A percentile compares a stretch with the other conserved stretches of the same genome.
phyloP scores from a whole-genome alignment of 2,888 invertebrate species.

The Ornithoptera priamus region DNA sequence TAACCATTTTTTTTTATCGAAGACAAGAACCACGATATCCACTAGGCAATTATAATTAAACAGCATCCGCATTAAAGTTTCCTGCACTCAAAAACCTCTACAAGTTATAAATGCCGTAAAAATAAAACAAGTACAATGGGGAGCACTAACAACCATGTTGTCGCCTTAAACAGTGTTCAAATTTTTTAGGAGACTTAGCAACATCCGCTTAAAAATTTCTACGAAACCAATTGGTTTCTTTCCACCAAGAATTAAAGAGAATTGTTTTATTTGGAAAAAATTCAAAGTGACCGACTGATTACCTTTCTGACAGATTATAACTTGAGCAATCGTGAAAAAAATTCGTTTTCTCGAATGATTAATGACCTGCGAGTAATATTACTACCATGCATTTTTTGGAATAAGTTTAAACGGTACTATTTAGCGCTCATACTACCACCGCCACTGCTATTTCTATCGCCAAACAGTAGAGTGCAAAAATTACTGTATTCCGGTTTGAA shows the following conservation, averaged over 20 bases:
- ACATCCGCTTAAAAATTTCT: neutral
- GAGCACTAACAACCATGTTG: slow-evolving; percentile 1
- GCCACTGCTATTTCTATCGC: no score
- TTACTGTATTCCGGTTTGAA: no score
- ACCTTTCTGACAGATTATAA: neutral
- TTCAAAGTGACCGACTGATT: neutral
- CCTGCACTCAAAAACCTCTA: neutral
- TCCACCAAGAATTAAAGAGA: no score
- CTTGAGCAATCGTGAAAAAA: neutral
- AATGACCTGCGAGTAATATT: neutral
- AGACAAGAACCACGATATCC: no score
- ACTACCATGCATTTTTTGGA: no score
- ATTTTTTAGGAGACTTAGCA: neutral
- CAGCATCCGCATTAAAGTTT: neutral
- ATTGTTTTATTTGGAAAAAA: neutral
- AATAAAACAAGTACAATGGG: slow-evolving; percentile 10
- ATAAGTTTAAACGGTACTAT: no score
- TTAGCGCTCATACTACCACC: no score
- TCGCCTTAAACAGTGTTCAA: neutral
- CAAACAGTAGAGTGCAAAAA: no score
- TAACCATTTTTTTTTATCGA: no score
- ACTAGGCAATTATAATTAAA: no score
- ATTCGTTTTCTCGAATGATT: neutral
- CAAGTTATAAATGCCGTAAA: slow-evolving; percentile 9
- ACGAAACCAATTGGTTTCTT: no score